These are phyloP conservation scores for Bufo gargarizans DNA, from an alignment of 2,113 vertebrate species.

Conservation along the genomic window DNA sequence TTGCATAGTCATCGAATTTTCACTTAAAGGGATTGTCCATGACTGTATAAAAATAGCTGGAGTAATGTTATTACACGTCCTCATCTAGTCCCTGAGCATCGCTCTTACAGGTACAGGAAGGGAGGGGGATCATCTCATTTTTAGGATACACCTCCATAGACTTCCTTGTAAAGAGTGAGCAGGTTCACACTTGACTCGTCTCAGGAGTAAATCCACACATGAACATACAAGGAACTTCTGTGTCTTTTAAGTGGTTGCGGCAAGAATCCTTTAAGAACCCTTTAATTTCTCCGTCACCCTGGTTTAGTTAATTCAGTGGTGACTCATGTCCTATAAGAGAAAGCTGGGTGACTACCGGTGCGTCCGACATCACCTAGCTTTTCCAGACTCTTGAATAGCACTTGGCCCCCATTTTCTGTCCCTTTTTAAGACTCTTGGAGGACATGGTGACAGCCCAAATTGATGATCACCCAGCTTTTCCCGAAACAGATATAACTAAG, in stretches of 20 bases:
- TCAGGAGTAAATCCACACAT: neutral
- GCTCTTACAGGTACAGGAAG: neutral
- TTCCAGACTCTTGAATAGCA: neutral
- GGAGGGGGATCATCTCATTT: neutral
- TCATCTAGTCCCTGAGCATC: neutral
- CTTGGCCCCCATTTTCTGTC: too few relatives aligned
- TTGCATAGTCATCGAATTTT: neutral
- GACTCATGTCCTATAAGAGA: neutral
- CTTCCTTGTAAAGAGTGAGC: neutral
- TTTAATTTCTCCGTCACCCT: neutral
- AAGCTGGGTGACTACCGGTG: neutral
- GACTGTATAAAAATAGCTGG: neutral
- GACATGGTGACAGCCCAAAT: too few relatives aligned
- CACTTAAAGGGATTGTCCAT: conserved; percentile 5
- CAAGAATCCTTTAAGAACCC: neutral
- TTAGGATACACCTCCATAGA: neutral
- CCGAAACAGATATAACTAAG: too few relatives aligned
- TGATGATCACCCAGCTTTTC: too few relatives aligned
- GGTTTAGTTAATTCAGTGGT: neutral
- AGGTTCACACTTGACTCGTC: neutral
- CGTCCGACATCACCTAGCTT: neutral
- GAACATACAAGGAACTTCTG: neutral
- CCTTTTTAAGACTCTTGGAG: too few relatives aligned
- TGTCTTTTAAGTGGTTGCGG: neutral
- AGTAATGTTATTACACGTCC: neutral